Base-by-base conservation (phyloP, 2,797 vertebrate genomes). In the Fundulus diaphanus region DNA sequence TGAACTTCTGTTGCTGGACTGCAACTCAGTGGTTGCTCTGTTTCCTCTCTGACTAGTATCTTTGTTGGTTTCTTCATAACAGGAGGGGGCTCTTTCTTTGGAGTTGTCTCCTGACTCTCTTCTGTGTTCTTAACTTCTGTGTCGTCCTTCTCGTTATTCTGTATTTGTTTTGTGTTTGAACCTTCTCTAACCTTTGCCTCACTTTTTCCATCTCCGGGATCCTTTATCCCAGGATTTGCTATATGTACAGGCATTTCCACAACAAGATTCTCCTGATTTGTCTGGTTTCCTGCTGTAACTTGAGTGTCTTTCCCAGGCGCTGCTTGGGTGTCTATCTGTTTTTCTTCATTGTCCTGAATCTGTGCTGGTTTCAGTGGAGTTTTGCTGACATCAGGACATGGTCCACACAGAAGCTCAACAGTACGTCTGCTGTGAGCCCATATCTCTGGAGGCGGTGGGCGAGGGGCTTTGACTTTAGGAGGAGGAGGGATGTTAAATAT, bases 391-490 rank as follows among this genome's bases (percentile, higher is more conserved):
- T 82, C 81, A 24, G 83, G 76, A 70, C 42, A 82, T n/a, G 92
- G 82, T 15, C 92, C 91, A 90, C 90, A 95, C 59, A 96, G 77
- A 66, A 96, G 92, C 72, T 95, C 89, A 83, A 95, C 80, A 68
- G 94, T 94, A n/a, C 5, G 80, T 82, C 81, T 94, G 84, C 93
- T 96, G 73, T 96, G 90, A 56, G 78, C 92, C 94, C 95, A 97
- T 29, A 93, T 87, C 76, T 96, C 96, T 42, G 93, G 96, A 76
- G 97, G 97, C 16, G 97, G 98, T 0, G 96, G 95, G 61, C 95
- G 96, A 16, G 98, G 98, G 3, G 98, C 97, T 18, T 96, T 96
- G 42, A 98, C 95, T 78, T 96, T 97, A 57, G 98, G 98, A 68
- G 96, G 96, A 3, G 97, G 96, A 0, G 98, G 98, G 84, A 99